Percentiles rank a stretch among this genome's conserved stretches.
These are phyloP conservation scores for Enteromius treurensis DNA, from an alignment of 2,797 vertebrate species.

Conservation along the genomic window DNA sequence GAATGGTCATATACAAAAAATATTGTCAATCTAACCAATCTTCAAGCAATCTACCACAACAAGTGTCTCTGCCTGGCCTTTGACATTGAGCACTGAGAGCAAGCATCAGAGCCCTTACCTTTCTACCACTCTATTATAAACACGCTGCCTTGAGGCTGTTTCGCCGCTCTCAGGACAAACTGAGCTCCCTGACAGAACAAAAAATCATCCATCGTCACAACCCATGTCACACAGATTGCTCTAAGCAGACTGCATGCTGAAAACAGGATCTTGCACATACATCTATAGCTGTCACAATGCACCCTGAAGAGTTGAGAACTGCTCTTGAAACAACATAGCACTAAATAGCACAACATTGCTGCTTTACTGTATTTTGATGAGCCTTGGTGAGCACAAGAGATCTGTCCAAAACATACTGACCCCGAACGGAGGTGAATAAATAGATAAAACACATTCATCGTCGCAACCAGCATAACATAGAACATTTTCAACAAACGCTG, in stretches of 20 bases:
- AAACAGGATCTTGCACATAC: slow-evolving; percentile 20
- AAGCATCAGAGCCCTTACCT: slow-evolving; percentile 29
- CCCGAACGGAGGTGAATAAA: neutral
- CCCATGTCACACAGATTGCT: slow-evolving; percentile 36
- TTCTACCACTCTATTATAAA: slow-evolving; percentile 36
- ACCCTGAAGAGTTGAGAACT: neutral
- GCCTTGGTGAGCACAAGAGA: neutral
- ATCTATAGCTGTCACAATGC: slow-evolving; percentile 5
- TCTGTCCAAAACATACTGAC: neutral
- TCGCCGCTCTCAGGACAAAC: slow-evolving; percentile 43
- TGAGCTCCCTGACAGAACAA: slow-evolving; percentile 46
- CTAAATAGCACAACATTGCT: neutral
- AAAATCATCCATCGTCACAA: slow-evolving; percentile 46
- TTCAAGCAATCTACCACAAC: slow-evolving; percentile 45
- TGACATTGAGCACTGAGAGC: slow-evolving; percentile 30
- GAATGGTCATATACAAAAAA: neutral
- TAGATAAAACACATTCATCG: neutral
- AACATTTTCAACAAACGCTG: neutral
- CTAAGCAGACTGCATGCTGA: slow-evolving; percentile 11
- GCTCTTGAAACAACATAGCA: neutral
- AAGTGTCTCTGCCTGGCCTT: slow-evolving; percentile 37
- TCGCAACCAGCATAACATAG: neutral
- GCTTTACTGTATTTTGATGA: neutral
- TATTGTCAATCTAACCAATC: slow-evolving; percentile 41
- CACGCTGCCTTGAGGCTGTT: slow-evolving; percentile 45